phyloP scores from a whole-genome alignment of 1,140 invertebrate genomes.

The Drosophila navojoa region DNA sequence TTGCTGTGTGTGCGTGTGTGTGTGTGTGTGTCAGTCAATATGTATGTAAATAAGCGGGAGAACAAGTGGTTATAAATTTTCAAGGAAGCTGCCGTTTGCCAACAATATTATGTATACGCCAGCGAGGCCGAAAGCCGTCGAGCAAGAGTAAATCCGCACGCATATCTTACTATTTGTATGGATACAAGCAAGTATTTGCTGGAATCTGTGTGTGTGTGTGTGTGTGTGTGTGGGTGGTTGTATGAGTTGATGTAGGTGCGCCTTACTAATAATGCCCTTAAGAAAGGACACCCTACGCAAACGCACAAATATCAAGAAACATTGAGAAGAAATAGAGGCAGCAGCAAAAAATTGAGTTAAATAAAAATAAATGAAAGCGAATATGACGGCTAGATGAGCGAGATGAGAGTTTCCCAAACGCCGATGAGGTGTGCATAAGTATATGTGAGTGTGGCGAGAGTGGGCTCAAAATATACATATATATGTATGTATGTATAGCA shows the following conservation, averaged over 20 bases:
- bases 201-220: neutral
- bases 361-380: slow-evolving; percentile 62
- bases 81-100: slow-evolving; percentile 52
- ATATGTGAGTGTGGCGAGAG: neutral
- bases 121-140: slow-evolving; percentile 66
- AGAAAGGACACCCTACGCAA: slow-evolving; percentile 57
- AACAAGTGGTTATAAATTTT: slow-evolving; percentile 81
- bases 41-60: slow-evolving; percentile 79
- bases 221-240: neutral
- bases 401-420: neutral
- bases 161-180: slow-evolving; percentile 13
- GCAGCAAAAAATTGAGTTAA: slow-evolving; percentile 49
- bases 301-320: slow-evolving; percentile 42
- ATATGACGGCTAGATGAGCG: slow-evolving; percentile 18
- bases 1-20: slow-evolving; percentile 41
- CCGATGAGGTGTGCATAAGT: slow-evolving; percentile 43
- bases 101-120: slow-evolving; percentile 64
- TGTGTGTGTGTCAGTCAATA: slow-evolving; percentile 59
- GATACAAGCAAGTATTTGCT: slow-evolving; percentile 7
- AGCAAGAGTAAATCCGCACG: slow-evolving; percentile 61
- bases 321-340: slow-evolving; percentile 23
- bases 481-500: slow-evolving; percentile 4
- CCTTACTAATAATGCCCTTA: slow-evolving; percentile 71
- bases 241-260: slow-evolving; percentile 15
- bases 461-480: neutral